A percentile compares a stretch with the other conserved stretches of the same genome.
These are phyloP conservation scores for Pseudomyrmex sp. DNA, from an alignment of 1,140 invertebrate genomes.

Conservation along the genomic window DNA sequence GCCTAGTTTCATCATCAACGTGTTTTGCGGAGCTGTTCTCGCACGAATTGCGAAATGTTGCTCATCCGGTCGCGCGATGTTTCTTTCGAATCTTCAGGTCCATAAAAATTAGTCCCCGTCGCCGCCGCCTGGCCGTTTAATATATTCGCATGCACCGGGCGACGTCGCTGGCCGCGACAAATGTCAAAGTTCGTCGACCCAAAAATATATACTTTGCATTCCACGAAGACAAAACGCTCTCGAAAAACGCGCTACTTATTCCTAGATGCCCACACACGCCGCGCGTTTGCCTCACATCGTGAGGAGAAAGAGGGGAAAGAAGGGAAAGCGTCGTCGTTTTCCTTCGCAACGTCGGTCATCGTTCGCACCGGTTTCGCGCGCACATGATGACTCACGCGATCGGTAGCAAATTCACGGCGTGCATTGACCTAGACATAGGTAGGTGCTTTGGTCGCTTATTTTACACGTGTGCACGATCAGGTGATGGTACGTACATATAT, in stretches of 20 bases:
- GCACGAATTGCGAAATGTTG: slow-evolving; percentile 1
- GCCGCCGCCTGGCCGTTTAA: not conserved
- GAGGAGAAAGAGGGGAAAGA: too few species aligned
- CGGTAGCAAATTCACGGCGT: slow-evolving; percentile 56
- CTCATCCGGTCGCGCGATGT: not conserved
- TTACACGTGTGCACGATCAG: slow-evolving; percentile 55
- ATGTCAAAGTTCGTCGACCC: slow-evolving; percentile 48
- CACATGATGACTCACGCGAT: slow-evolving; percentile 64
- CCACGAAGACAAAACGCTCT: not conserved
- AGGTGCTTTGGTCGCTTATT: slow-evolving; percentile 53
- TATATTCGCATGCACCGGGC: slow-evolving; percentile 34
- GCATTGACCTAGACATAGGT: slow-evolving; percentile 67
- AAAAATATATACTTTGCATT: slow-evolving; percentile 61
- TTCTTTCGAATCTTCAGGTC: not conserved
- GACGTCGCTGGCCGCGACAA: slow-evolving; percentile 2
- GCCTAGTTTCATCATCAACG: not conserved
- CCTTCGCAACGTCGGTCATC: not conserved
- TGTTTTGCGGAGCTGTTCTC: not conserved
- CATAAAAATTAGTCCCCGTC: slow-evolving; percentile 37
- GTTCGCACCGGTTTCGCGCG: not conserved
- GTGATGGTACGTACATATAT: not conserved
- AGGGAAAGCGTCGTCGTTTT: not conserved
- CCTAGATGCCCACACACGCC: slow-evolving; percentile 7
- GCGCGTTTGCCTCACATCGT: slow-evolving; percentile 11
- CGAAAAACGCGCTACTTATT: not conserved